Base-by-base conservation (phyloP, 1,140 invertebrate species). In the Bombus soroeensis region DNA sequence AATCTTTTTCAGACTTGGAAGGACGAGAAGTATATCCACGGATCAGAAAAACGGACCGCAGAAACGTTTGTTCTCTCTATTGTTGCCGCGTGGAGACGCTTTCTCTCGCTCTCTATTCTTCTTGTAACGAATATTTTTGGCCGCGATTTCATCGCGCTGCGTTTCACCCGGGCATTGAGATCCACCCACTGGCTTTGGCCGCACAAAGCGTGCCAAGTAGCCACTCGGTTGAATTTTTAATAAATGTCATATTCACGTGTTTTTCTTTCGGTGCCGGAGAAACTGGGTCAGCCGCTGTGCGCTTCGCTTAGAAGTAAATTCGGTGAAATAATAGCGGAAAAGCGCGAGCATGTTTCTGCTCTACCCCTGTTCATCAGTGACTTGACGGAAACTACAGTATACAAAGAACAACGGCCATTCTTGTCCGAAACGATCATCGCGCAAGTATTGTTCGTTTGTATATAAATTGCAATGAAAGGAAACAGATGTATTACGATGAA, bases 141-240 rank as follows among this genome's bases (percentile, higher is more conserved):
- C 81, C 59, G 39, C 32, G 81, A n/a, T 62, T 77, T 62, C 43
- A 37, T 68, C 81, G 62, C 47, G 81, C 62, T 64, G 62, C 43
- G 41, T 75, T 77, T 66, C 59, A 41, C 43, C 62, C 41, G 41
- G 18, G 41, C 15, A 62, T 41, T 41, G 39, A 72, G 28, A 41
- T 59, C 85, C 12, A 41, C 25, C 22, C 25, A 62, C 12, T 43
- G 73, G 72, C 77, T 57, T 64, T 39, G n/a, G 70, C 25, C 34
- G 47, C 37, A 57, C 53, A 70, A 75, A 81, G 57, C 87, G 74
- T 76, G 73, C 85, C 86, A 76, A 87, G 85, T 85, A 59, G 74
- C 68, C 73, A 83, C 81, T 87, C 85, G 81, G 47, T 79, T 87
- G 82, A 87, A 87, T 84, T 84, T 87, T 87, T 87, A 87, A 87